Conservation (phyloP, 2,113 vertebrate genomes). For the Parus major region DNA sequence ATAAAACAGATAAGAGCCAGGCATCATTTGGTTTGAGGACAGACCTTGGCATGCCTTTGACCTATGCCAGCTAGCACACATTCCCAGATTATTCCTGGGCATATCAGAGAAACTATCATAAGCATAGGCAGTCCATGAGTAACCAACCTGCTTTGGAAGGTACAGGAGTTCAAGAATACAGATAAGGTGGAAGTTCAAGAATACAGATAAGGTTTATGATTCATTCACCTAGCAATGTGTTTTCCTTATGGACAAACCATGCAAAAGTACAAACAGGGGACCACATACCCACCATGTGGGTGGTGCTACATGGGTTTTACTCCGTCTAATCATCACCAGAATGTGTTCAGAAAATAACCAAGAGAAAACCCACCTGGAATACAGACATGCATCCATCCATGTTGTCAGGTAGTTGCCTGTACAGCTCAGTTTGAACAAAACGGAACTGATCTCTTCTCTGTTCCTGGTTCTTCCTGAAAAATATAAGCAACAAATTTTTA, state of each 20-base stretch:
- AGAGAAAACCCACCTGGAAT: not conserved
- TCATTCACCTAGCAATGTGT: not conserved
- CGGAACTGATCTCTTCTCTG: not conserved
- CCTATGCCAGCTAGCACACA: not conserved
- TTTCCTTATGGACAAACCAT: not conserved
- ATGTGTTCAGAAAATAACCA: not conserved
- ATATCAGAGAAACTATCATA: not conserved
- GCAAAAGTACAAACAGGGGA: not conserved
- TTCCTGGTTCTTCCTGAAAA: not conserved
- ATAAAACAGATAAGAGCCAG: not conserved
- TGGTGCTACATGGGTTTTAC: accelerated
- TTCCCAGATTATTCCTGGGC: not conserved
- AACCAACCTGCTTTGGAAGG: not conserved
- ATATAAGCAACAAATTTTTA: not conserved
- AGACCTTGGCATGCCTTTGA: not conserved
- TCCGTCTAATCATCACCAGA: not conserved
- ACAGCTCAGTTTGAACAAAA: not conserved
- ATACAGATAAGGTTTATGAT: not conserved
- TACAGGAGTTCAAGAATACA: not conserved
- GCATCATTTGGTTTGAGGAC: not conserved
- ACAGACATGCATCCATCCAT: not conserved
- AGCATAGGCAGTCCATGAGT: not conserved
- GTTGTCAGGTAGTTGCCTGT: accelerated
- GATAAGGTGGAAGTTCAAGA: not conserved
- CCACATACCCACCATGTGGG: not conserved